These are phyloP conservation scores for Cepaea hortensis DNA, from an alignment of 2,888 invertebrate genomes.

Conservation along the genomic window DNA sequence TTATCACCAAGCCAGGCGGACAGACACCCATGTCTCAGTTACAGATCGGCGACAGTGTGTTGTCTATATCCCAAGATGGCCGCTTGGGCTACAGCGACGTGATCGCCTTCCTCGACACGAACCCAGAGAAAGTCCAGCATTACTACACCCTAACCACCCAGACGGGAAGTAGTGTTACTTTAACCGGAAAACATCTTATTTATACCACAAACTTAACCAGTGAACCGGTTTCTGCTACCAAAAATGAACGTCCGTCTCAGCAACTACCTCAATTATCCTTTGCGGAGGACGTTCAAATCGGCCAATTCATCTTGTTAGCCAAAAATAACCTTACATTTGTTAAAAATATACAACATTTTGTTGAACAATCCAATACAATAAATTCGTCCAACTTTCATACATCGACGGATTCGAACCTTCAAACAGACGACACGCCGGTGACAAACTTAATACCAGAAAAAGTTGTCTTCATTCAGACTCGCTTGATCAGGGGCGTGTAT, in stretches of 20 bases:
- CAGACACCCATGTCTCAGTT: conserved; percentile 82
- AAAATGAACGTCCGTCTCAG: not conserved
- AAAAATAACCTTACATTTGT: not conserved
- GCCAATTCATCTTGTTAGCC: conserved; percentile 77
- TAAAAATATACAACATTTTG: not conserved
- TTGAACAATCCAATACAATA: not conserved
- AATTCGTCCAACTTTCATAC: not conserved
- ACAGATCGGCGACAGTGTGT: conserved; percentile 86
- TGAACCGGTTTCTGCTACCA: not conserved
- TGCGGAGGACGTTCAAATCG: conserved; percentile 81
- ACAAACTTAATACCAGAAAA: conserved; percentile 55
- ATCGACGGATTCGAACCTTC: not conserved
- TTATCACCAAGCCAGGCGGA: conserved; percentile 83
- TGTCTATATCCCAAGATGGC: conserved; percentile 84
- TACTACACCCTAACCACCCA: conserved; percentile 86
- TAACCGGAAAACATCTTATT: conserved; percentile 89
- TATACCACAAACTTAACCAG: conserved; percentile 55
- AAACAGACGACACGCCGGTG: not conserved
- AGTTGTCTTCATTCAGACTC: conserved; percentile 81
- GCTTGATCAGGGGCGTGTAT: conserved; percentile 85
- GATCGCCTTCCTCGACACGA: conserved; percentile 90
- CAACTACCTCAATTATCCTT: conserved; percentile 70
- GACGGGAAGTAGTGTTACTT: conserved; percentile 84
- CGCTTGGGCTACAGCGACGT: conserved; percentile 89
- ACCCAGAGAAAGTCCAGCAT: conserved; percentile 83